Evolutionary conservation across 2,888 invertebrate species (phyloP).

Genomic region (Cepaea hortensis): DNA sequence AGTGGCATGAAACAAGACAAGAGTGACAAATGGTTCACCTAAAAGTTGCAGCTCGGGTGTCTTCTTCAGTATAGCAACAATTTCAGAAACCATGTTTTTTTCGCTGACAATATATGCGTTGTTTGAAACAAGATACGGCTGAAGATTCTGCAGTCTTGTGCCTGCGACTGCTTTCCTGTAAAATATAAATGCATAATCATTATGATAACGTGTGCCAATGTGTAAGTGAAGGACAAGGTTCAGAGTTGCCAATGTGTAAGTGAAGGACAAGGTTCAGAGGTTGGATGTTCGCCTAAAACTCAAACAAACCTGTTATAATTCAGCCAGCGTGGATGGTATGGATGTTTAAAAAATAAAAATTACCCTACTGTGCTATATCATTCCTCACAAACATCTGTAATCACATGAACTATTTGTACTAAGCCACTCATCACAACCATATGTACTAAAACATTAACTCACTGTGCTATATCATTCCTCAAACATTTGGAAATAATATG

Average conservation of each 20-base stretch:
- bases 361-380: no score
- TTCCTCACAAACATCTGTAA: no score
- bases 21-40: constrained; percentile 35
- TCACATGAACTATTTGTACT: no score
- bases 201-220: background rate
- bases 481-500: no score
- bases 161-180: constrained; percentile 45
- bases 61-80: constrained; percentile 45
- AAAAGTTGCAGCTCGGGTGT: constrained; percentile 51
- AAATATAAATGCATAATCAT: background rate
- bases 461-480: no score
- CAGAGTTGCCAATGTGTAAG: background rate
- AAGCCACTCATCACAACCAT: no score
- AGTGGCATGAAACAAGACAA: no score
- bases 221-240: background rate
- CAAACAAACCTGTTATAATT: no score
- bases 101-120: constrained; percentile 49
- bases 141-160: constrained; percentile 47
- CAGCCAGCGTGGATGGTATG: no score
- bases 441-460: no score
- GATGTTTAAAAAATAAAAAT: no score
- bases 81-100: constrained; percentile 35
- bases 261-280: background rate
- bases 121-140: constrained; percentile 39
- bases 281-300: no score